Evolutionary conservation across 2,888 invertebrate genomes (phyloP).

Genomic region (Pachliopta kotzebuea): DNA sequence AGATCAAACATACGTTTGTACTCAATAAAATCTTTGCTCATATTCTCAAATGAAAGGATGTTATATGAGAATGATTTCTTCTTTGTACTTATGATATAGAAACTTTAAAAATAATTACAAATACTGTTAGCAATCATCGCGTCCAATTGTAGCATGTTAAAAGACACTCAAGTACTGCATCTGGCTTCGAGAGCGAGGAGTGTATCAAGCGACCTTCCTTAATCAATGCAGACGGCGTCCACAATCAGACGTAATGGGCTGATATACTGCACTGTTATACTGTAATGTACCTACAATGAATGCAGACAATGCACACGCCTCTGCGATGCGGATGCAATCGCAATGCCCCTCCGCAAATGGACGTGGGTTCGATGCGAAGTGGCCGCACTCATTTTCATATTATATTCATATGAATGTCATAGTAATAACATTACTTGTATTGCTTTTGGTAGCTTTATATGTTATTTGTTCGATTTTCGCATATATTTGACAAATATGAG

Average conservation of each 20-base stretch:
- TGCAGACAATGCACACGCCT: slow-evolving; percentile 37
- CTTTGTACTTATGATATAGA: neutral
- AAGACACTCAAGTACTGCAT: slow-evolving; percentile 27
- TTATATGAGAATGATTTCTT: neutral
- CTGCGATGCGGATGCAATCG: slow-evolving; percentile 56
- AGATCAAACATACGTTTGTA: too few species aligned
- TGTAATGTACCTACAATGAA: slow-evolving; percentile 36
- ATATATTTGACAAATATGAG: neutral
- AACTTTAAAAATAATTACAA: slow-evolving; percentile 11
- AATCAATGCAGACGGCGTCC: slow-evolving; percentile 65
- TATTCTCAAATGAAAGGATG: too few species aligned
- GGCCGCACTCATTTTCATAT: slow-evolving; percentile 30
- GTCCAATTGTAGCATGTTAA: slow-evolving; percentile 27
- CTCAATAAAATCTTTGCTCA: too few species aligned
- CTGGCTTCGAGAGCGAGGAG: slow-evolving; percentile 21
- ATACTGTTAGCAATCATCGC: slow-evolving; percentile 13
- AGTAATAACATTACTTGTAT: slow-evolving; percentile 23
- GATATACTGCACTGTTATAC: slow-evolving; percentile 54
- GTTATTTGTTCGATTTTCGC: slow-evolving; percentile 15
- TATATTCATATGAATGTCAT: slow-evolving; percentile 32
- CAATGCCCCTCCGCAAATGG: slow-evolving; percentile 54
- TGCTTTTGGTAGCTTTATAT: slow-evolving; percentile 5
- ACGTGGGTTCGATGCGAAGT: slow-evolving; percentile 48
- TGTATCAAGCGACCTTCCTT: slow-evolving; percentile 52
- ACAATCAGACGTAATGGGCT: slow-evolving; percentile 68